phyloP scores from a whole-genome alignment of 2,113 vertebrate genomes.

The Notechis scutatus region DNA sequence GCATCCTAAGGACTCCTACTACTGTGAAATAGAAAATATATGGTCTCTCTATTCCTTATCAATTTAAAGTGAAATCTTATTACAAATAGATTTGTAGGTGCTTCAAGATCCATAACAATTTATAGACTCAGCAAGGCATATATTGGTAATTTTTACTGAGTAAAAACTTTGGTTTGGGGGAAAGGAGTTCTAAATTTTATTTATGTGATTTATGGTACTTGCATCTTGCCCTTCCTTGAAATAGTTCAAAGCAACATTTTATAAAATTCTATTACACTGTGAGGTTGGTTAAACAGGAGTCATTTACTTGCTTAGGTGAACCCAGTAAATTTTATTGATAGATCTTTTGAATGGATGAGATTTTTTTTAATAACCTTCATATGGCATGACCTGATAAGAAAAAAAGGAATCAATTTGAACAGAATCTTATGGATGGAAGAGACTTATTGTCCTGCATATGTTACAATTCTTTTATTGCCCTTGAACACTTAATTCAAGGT shows the following conservation, averaged over 20 bases:
- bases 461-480: not conserved
- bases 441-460: not conserved
- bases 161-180: not conserved
- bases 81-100: not conserved
- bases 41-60: not conserved
- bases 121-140: not conserved
- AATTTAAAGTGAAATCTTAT: not conserved
- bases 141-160: not conserved
- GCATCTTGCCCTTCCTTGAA: not conserved
- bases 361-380: not conserved
- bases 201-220: not conserved
- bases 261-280: not conserved
- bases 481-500: not conserved
- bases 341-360: not conserved
- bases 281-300: not conserved
- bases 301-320: not conserved
- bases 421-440: not conserved
- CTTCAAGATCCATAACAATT: not conserved
- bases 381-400: not conserved
- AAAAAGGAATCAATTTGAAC: not conserved
- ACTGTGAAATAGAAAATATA: not conserved
- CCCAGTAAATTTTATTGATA: not conserved
- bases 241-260: not conserved
- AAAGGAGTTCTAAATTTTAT: not conserved
- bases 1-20: not conserved